Conservation (phyloP, 2,113 vertebrate genomes). For the Nyctibius bracteatus region DNA sequence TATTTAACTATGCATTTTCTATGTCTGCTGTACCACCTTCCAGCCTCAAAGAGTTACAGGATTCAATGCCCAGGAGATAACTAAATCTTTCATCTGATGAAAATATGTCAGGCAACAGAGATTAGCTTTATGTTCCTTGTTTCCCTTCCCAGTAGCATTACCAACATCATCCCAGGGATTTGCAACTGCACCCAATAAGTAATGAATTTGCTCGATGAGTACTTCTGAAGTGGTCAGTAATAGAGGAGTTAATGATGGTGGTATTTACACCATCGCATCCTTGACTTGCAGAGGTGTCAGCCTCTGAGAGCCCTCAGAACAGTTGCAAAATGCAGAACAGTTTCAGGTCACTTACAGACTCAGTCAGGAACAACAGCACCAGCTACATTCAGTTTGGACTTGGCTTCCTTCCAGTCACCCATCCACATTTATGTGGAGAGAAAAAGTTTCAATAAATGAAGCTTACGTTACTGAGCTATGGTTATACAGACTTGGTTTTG, state of each 20-base stretch:
- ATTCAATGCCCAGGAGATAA: constrained; percentile 16
- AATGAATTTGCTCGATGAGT: background rate
- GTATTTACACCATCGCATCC: background rate
- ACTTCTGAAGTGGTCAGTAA: background rate
- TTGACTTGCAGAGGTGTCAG: background rate
- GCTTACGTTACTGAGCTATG: background rate
- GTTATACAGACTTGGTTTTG: background rate
- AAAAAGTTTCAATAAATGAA: background rate
- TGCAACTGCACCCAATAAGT: background rate
- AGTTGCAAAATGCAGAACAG: background rate
- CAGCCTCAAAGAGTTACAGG: background rate
- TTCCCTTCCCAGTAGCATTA: background rate
- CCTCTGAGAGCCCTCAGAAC: background rate
- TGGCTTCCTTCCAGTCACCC: background rate
- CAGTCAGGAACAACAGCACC: background rate
- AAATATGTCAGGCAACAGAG: background rate
- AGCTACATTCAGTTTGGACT: background rate
- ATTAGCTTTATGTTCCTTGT: background rate
- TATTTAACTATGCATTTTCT: background rate
- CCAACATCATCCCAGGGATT: background rate
- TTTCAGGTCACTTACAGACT: background rate
- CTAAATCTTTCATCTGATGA: background rate
- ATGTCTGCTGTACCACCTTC: background rate
- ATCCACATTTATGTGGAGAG: background rate
- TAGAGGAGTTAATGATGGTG: background rate